A percentile compares a stretch with the other conserved stretches of the same genome.
Evolutionary conservation across 1,140 invertebrate species (phyloP).

Genomic region (Elysia chlorotica): DNA sequence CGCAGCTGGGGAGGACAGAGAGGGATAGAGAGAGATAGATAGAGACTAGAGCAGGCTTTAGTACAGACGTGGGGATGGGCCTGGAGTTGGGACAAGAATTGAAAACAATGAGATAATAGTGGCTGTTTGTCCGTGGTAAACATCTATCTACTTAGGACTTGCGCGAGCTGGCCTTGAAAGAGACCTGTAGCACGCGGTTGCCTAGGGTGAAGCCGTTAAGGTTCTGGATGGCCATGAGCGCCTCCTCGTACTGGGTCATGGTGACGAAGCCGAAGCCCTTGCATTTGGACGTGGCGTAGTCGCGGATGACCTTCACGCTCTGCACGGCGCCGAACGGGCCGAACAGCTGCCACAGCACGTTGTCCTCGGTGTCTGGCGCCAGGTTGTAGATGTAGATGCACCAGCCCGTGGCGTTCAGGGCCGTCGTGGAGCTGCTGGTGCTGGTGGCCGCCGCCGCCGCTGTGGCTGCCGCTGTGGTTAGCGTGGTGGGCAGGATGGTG

Average conservation of each 20-base stretch:
- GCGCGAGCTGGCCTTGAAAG: constrained; percentile 73
- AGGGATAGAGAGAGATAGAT: too few relatives aligned
- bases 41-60: too few relatives aligned
- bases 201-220: constrained; percentile 97
- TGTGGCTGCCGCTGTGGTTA: constrained; percentile 41
- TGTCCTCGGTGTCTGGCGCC: constrained; percentile 97
- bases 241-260: constrained; percentile 99
- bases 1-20: too few relatives aligned
- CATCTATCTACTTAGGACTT: too few relatives aligned
- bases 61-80: too few relatives aligned
- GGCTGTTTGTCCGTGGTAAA: too few relatives aligned
- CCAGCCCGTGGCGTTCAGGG: constrained; percentile 69
- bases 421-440: constrained; percentile 39
- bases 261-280: constrained; percentile 99
- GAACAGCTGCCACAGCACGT: constrained; percentile 97
- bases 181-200: constrained; percentile 97
- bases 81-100: too few relatives aligned
- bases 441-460: constrained; percentile 41
- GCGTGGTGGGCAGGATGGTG: constrained; percentile 43
- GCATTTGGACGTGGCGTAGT: constrained; percentile 98
- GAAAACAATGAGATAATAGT: too few relatives aligned
- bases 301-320: constrained; percentile 93
- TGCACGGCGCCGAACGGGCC: constrained; percentile 98
- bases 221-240: constrained; percentile 94
- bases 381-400: constrained; percentile 99